Evolutionary conservation across 2,113 vertebrate species (phyloP).

Genomic region (Pogona vitticeps): DNA sequence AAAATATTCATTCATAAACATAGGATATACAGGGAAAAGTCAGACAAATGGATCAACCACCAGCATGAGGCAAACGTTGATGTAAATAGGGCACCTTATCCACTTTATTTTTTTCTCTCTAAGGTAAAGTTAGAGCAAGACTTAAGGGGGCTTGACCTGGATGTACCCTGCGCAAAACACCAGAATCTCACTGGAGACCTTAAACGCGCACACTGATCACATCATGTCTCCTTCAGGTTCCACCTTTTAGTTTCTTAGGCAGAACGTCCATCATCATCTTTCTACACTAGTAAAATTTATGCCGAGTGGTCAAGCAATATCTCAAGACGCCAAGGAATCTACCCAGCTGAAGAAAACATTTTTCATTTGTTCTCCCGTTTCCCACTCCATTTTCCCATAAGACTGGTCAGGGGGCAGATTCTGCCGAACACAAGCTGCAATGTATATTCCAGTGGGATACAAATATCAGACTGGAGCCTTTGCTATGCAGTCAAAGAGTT

Average conservation of each 20-base stretch:
- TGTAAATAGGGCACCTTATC: not conserved
- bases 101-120: not conserved
- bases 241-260: accelerated
- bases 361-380: not conserved
- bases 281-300: not conserved
- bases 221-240: not conserved
- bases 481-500: not conserved
- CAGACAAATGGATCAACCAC: constrained; percentile 3
- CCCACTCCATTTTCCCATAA: not conserved
- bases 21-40: constrained; percentile 44
- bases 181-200: constrained; percentile 4
- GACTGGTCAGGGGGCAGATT: not conserved
- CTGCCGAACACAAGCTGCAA: not conserved
- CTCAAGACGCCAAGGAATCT: not conserved
- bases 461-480: not conserved
- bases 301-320: not conserved
- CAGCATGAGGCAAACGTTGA: not conserved
- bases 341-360: not conserved
- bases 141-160: not conserved
- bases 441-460: not conserved
- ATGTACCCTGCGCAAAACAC: not conserved
- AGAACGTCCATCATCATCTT: not conserved
- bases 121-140: not conserved
- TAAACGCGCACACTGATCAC: not conserved
- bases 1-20: constrained; percentile 55